Percentiles rank a stretch among this genome's conserved stretches.
These are phyloP conservation scores for Leptatherina wallacei DNA, from an alignment of 2,797 vertebrate species.

Conservation along the genomic window DNA sequence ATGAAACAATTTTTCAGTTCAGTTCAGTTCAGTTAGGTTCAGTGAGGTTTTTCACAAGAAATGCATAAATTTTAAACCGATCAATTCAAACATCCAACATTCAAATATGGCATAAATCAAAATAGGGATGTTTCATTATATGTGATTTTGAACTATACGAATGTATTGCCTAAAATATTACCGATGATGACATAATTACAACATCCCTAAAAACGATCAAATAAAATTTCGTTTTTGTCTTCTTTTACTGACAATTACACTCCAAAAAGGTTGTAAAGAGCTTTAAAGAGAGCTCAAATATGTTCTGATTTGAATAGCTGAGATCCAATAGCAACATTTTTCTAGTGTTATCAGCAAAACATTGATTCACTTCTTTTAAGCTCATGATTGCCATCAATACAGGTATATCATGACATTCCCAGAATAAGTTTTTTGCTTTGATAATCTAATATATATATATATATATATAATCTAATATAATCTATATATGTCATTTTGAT, in stretches of 20 bases:
- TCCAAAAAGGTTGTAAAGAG: too few relatives aligned
- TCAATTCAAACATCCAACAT: background rate
- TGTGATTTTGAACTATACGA: too few relatives aligned
- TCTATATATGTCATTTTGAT: background rate
- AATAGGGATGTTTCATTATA: too few relatives aligned
- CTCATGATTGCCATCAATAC: background rate
- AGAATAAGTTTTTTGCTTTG: background rate
- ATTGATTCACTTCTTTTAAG: background rate
- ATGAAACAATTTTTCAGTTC: background rate
- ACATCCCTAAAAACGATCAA: too few relatives aligned
- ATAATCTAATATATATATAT: too few relatives aligned
- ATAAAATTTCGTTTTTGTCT: too few relatives aligned
- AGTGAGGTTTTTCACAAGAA: background rate
- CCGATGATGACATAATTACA: too few relatives aligned
- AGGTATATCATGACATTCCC: too few relatives aligned
- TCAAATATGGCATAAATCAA: background rate
- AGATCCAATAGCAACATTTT: background rate
- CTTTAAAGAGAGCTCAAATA: background rate
- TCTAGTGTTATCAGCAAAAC: background rate
- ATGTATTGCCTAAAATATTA: too few relatives aligned
- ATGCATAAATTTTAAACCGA: background rate
- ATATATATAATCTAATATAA: too few relatives aligned
- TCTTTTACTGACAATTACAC: too few relatives aligned
- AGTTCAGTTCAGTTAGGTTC: background rate
- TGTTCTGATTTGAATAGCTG: background rate